Conservation (phyloP, 1,140 invertebrate species). For the Venturia canescens region DNA sequence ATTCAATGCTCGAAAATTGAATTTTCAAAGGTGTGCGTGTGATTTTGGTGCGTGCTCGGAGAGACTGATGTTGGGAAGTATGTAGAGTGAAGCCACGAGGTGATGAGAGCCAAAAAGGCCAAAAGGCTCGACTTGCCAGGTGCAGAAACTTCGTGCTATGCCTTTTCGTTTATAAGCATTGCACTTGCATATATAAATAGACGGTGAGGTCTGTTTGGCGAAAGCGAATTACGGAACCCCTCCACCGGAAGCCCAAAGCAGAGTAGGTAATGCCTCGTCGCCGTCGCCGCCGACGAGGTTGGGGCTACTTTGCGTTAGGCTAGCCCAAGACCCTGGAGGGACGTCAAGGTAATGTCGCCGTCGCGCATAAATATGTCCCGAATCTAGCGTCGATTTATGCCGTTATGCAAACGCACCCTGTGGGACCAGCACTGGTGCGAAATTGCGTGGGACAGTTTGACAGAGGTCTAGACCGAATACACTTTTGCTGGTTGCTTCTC, state of each 20-base stretch:
- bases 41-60: conserved; percentile 34
- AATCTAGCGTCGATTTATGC: conserved; percentile 47
- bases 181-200: background rate
- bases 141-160: background rate
- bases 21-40: conserved; percentile 22
- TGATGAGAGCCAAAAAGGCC: background rate
- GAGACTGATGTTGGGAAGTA: conserved; percentile 31
- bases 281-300: conserved; percentile 24
- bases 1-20: conserved; percentile 32
- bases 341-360: conserved; percentile 46
- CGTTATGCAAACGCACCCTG: conserved; percentile 48
- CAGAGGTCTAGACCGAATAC: conserved; percentile 39
- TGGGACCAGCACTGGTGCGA: conserved; percentile 30
- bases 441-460: conserved; percentile 46
- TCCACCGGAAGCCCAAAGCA: conserved; percentile 42
- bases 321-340: conserved; percentile 14
- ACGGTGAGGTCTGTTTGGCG: conserved; percentile 36
- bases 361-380: conserved; percentile 48
- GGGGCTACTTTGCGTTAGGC: background rate
- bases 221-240: conserved; percentile 46
- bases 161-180: background rate
- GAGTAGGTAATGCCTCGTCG: conserved; percentile 45
- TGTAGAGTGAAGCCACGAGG: background rate
- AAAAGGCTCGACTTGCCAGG: background rate
- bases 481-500: conserved; percentile 11